These are phyloP conservation scores for Cantharis lateralis DNA, from an alignment of 2,888 invertebrate species.

Conservation along the genomic window DNA sequence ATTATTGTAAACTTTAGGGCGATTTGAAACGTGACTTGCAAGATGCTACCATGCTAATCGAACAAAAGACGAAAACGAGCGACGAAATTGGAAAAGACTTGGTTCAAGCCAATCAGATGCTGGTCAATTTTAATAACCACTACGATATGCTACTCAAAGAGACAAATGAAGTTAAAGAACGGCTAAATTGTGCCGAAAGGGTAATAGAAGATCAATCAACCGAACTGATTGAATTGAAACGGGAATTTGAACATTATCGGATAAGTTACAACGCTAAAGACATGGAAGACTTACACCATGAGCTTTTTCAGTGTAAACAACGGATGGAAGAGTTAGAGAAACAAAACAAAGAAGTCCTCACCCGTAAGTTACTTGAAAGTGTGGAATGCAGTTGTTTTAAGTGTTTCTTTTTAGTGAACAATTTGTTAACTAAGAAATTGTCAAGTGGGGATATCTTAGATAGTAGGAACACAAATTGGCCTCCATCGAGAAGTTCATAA, in stretches of 20 bases:
- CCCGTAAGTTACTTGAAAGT: constrained; percentile 40
- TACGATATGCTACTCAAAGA: constrained; percentile 48
- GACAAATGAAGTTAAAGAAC: constrained; percentile 37
- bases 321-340: constrained; percentile 47
- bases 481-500: constrained; percentile 1
- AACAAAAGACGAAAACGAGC: constrained; percentile 49
- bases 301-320: constrained; percentile 40
- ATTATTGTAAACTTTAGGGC: constrained; percentile 38
- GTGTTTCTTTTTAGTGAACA: constrained; percentile 43
- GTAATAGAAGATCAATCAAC: constrained; percentile 41
- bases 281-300: constrained; percentile 40
- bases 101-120: constrained; percentile 52
- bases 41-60: constrained; percentile 48
- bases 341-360: constrained; percentile 47
- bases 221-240: constrained; percentile 39
- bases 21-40: constrained; percentile 49
- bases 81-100: constrained; percentile 53
- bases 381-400: background rate
- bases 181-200: constrained; percentile 40
- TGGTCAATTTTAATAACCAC: constrained; percentile 52
- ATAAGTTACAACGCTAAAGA: constrained; percentile 43
- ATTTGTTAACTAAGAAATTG: constrained; percentile 44
- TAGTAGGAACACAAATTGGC: constrained; percentile 15
- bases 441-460: constrained; percentile 30
- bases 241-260: constrained; percentile 47